Conservation (phyloP, 1,140 invertebrate species). For the Drosophila teissieri region DNA sequence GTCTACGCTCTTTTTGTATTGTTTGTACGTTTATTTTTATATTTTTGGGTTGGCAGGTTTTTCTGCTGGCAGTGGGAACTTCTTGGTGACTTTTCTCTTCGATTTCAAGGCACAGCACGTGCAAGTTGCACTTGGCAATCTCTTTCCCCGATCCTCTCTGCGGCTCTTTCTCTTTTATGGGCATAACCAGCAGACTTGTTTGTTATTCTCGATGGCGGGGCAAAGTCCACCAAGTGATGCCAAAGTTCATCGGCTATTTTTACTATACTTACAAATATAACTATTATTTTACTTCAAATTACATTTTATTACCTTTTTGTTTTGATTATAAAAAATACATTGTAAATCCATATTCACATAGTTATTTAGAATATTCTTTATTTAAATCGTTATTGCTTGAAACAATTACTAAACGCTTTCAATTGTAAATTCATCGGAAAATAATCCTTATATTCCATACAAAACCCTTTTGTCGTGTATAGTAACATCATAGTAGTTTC, state of each 20-base stretch:
- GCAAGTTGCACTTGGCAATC: conserved; percentile 35
- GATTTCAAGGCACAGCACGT: conserved; percentile 23
- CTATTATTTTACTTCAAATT: background rate
- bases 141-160: conserved; percentile 5
- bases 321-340: no score
- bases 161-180: conserved; percentile 40
- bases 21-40: conserved; percentile 5
- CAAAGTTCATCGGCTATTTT: conserved; percentile 23
- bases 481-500: no score
- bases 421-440: no score
- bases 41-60: conserved; percentile 3
- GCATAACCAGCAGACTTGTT: conserved; percentile 27
- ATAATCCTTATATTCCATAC: no score
- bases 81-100: background rate
- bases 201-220: conserved; percentile 28
- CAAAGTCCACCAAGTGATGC: conserved; percentile 33
- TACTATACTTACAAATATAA: background rate
- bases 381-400: no score
- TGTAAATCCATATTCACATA: no score
- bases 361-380: no score
- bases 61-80: background rate
- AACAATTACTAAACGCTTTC: no score
- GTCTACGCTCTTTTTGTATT: conserved; percentile 12
- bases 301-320: no score
- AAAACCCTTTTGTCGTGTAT: no score